phyloP scores from a whole-genome alignment of 2,888 invertebrate genomes.

The Pyrochroa serraticornis region DNA sequence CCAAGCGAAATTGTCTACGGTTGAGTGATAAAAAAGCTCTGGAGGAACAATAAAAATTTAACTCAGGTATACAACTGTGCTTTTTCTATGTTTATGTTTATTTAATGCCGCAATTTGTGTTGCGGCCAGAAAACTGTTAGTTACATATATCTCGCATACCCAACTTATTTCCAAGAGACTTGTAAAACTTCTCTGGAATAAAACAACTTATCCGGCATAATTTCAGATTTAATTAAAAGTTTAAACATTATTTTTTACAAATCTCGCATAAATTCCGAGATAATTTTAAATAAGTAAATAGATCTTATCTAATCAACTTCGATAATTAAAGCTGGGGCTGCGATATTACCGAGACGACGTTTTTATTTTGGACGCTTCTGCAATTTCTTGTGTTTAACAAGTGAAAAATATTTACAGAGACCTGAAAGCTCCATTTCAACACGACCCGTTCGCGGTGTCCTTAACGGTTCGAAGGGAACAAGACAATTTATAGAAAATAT shows the following conservation, averaged over 20 bases:
- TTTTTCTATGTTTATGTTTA: constrained; percentile 25
- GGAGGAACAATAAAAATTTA: constrained; percentile 20
- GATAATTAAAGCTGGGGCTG: no score
- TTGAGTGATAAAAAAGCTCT: constrained; percentile 23
- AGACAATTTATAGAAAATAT: constrained; percentile 29
- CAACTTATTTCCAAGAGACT: constrained; percentile 10
- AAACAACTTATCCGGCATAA: constrained; percentile 13
- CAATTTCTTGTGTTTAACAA: neutral
- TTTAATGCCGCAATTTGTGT: constrained; percentile 21
- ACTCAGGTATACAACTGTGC: constrained; percentile 21
- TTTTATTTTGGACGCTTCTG: constrained; percentile 1
- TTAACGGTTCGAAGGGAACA: constrained; percentile 11
- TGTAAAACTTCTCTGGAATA: constrained; percentile 8
- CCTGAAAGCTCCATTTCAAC: neutral
- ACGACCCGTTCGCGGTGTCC: constrained; percentile 1
- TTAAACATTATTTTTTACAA: constrained; percentile 10
- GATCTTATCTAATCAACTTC: neutral
- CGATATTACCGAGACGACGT: neutral
- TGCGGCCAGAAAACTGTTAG: constrained; percentile 16
- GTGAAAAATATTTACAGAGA: constrained; percentile 9
- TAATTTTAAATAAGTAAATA: constrained; percentile 6
- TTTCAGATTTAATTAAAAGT: constrained; percentile 21
- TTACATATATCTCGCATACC: constrained; percentile 13
- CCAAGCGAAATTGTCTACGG: constrained; percentile 17
- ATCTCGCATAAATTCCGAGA: neutral